Conservation (phyloP, 2,113 vertebrate genomes). For the Sorex fumeus region DNA sequence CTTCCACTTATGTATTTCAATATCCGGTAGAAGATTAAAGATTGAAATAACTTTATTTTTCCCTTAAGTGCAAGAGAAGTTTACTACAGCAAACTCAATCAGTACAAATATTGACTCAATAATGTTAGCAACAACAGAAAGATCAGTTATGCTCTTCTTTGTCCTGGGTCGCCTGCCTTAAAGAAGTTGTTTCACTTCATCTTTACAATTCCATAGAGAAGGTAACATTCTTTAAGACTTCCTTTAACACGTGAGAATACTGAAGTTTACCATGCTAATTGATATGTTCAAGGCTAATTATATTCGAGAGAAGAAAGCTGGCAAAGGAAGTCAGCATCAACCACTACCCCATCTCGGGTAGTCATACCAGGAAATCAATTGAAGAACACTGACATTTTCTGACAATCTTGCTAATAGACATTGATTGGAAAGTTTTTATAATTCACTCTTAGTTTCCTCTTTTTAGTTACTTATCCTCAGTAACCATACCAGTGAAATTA, state of each 20-base stretch:
- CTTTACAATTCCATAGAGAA: neutral
- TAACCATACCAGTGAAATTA: neutral
- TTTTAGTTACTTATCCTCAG: neutral
- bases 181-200: neutral
- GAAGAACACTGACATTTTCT: neutral
- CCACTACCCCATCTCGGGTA: neutral
- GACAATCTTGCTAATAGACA: no score
- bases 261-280: neutral
- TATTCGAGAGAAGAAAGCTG: neutral
- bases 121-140: neutral
- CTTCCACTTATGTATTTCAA: constrained; percentile 35
- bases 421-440: neutral
- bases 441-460: neutral
- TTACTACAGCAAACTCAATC: neutral
- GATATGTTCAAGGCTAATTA: neutral
- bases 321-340: neutral
- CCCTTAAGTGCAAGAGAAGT: neutral
- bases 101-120: neutral
- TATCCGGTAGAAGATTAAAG: neutral
- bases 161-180: neutral
- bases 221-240: neutral
- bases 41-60: constrained; percentile 47
- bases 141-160: neutral
- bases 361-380: neutral
- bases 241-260: neutral